Base-by-base conservation (phyloP, 2,797 vertebrate genomes). In the Halcyon chelicuti region DNA sequence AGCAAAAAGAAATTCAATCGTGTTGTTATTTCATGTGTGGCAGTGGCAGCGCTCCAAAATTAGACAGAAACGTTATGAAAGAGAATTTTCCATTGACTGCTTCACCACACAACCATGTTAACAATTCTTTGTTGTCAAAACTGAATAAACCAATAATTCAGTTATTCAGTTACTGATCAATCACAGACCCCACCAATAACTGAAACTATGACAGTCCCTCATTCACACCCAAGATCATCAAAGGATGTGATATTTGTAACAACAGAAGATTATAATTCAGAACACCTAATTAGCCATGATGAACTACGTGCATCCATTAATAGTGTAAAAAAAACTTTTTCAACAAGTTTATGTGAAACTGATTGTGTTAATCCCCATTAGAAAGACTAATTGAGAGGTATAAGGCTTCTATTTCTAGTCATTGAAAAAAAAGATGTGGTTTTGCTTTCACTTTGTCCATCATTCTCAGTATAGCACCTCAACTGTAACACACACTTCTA, bases 221-320 rank as follows among this genome's bases (percentile, higher is more conserved):
- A 96, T 94, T 92, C 42, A 68, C 88, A 98, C 76, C 76, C 96
- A 63, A 10, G 83, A 87, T 22, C 54, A 88, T 91, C 82, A 97
- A 92, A 97, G 88, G 96, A 97, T 95, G 96, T 93, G 96, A 94
- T 96, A 97, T 96, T 97, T 97, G 78, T 37, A 97, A 97, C 96
- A 97, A 97, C 37, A 83, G 97, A 97, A 96, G 40, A 96, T 92
- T 79, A 94, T 98, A 98, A 98, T 98, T 98, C 98, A 98, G 97
- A 98, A 92, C 90, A 95, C 44, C 96, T 98, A 98, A 99, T 98
- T 98, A 98, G 70, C 87, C 92, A 94, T 96, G 98, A 98, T 97
- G 96, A 98, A 98, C 97, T 97, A 97, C 93, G 92, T 92, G 77
- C 94, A 97, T 90, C 95, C 94, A 93, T 93, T 85, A 97, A 95